phyloP scores from a whole-genome alignment of 2,113 vertebrate species.

The Buteo buteo region DNA sequence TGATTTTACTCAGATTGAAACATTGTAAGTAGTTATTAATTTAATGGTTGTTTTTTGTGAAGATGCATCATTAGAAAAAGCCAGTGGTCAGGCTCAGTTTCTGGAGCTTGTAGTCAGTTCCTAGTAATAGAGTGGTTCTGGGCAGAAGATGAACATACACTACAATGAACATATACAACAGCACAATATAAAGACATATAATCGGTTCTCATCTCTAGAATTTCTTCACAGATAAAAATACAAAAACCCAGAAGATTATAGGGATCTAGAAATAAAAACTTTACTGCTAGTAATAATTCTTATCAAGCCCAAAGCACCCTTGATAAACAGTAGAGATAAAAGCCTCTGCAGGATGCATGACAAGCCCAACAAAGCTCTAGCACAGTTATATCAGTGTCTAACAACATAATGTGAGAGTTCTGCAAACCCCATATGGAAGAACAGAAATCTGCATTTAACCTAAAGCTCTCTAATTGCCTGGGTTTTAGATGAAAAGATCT shows the following conservation, averaged over 20 bases:
- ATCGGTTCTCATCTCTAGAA: not conserved
- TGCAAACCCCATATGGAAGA: constrained; percentile 49
- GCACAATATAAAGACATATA: not conserved
- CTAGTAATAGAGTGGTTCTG: not conserved
- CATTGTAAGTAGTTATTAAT: not conserved
- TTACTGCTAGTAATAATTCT: not conserved
- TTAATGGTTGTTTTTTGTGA: not conserved
- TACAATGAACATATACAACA: not conserved
- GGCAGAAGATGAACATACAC: not conserved
- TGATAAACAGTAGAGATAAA: constrained; percentile 10
- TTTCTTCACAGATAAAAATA: not conserved
- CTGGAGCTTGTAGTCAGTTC: not conserved
- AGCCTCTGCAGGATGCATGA: not conserved
- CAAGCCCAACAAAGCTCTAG: not conserved
- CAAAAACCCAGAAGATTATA: not conserved
- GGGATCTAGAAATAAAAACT: not conserved
- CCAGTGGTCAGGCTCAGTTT: not conserved
- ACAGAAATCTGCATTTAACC: constrained; percentile 48
- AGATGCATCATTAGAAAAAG: not conserved
- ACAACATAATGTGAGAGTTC: constrained; percentile 10
- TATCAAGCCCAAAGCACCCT: not conserved
- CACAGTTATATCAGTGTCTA: not conserved
- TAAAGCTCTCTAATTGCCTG: constrained; percentile 36
- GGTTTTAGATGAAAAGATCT: constrained; percentile 26
- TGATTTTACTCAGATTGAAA: not conserved